These are phyloP conservation scores for Andrena marginata DNA, from an alignment of 2,888 invertebrate genomes.

Conservation along the genomic window DNA sequence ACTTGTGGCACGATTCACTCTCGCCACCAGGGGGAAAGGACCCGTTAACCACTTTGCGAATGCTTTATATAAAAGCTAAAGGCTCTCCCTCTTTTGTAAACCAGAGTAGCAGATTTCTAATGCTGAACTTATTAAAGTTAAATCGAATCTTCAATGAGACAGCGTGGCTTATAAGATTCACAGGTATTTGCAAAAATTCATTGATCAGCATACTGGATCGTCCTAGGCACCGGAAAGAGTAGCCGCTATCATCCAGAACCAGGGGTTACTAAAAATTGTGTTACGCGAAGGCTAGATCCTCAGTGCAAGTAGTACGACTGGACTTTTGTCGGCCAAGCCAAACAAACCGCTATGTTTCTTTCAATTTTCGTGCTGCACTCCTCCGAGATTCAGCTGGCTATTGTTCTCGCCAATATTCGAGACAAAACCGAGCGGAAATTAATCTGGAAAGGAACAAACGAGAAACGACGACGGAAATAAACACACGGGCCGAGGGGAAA, in stretches of 20 bases:
- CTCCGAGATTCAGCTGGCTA: not conserved
- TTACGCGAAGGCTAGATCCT: not conserved
- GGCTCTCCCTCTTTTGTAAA: not conserved
- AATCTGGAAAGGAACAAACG: not conserved
- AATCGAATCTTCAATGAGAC: not conserved
- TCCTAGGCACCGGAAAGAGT: no score
- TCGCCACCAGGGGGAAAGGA: not conserved
- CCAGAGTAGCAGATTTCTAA: not conserved
- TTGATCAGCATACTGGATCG: no score
- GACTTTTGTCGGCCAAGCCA: constrained; percentile 46
- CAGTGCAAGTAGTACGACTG: constrained; percentile 47
- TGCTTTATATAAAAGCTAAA: not conserved
- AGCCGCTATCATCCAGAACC: not conserved
- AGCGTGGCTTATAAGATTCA: not conserved
- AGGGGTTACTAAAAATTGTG: not conserved
- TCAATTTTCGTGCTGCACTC: not conserved
- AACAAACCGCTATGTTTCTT: not conserved
- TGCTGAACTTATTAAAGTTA: no score
- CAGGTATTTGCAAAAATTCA: no score
- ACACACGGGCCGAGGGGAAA: constrained; percentile 20
- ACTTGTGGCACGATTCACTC: constrained; percentile 28
- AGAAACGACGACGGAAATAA: not conserved
- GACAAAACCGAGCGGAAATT: not conserved
- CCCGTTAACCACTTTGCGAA: not conserved
- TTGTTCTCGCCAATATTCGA: not conserved